Conservation (phyloP, 2,797 vertebrate genomes). For the Phalloptychus januarius region DNA sequence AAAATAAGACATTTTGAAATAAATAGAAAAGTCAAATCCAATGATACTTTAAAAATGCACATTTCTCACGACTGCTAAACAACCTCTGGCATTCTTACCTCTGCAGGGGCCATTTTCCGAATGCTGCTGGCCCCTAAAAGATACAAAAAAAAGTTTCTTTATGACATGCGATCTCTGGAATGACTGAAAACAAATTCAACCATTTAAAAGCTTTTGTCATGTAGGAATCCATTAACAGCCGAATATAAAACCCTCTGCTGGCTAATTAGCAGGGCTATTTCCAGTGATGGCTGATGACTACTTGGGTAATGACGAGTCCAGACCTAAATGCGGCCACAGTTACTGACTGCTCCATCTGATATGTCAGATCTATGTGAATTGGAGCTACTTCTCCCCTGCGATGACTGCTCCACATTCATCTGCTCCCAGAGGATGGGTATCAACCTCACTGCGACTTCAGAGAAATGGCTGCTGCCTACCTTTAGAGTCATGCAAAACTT, state of each 20-base stretch:
- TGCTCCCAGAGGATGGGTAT: conserved; percentile 41
- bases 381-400: conserved; percentile 70
- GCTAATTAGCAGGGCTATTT: conserved; percentile 68
- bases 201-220: conserved; percentile 29
- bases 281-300: conserved; percentile 51
- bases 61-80: conserved; percentile 1
- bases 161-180: not conserved
- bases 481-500: conserved; percentile 26
- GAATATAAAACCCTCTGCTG: conserved; percentile 40
- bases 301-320: conserved; percentile 44
- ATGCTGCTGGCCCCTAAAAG: conserved; percentile 78
- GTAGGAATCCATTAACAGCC: conserved; percentile 34
- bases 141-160: conserved; percentile 29
- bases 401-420: conserved; percentile 70
- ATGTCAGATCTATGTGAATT: conserved; percentile 53
- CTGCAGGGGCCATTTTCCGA: conserved; percentile 80
- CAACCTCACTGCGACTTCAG: conserved; percentile 34
- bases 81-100: conserved; percentile 70
- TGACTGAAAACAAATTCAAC: conserved; percentile 10
- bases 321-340: conserved; percentile 63
- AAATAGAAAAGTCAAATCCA: not conserved
- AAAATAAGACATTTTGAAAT: not conserved
- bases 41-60: conserved; percentile 30
- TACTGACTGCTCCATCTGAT: conserved; percentile 51
- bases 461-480: conserved; percentile 26